Base-by-base conservation (phyloP, 2,113 vertebrate genomes). In the Brevimyrus niger region DNA sequence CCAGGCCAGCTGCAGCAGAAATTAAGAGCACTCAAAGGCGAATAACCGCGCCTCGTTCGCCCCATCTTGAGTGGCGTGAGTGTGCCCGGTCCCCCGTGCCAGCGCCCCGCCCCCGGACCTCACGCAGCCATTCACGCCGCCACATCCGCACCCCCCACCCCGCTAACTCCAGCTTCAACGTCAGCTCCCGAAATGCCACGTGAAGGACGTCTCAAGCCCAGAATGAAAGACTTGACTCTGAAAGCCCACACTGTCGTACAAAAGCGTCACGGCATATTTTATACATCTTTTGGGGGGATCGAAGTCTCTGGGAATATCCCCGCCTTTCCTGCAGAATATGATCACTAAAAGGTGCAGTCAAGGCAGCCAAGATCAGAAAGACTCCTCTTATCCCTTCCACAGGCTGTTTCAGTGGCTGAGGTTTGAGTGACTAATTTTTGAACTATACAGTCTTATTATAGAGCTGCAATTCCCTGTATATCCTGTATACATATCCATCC, bases 1-100 rank as follows among this genome's bases (percentile, higher is more conserved):
- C 73, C 73, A 83, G 48, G 35, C 19, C 88, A 84, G 88, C 88
- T 89, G 76, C 73, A 82, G 31, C 48, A 44, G 11, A 55, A 84
- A 42, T 55, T 51, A 83, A 89, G 50, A 42, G 50, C 76, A 84
- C 88, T 89, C 51, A 58, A 55, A 55, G 48, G 42, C 35, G 10
- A 84, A 46, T 65, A 48, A 35, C 23, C 19, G 7, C 1, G 69
- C 19, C 69, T 35, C 23, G 61, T 76, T 11, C 0, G 17, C 19
- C 48, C 35, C 76, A 13, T 46, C 44, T n/a, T 35, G 19, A 46
- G 42, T 10, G 23, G 69, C 19, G 15, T 47, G 48, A 46, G 27
- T 21, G 31, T n/a, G 3, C 69, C 48, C 48, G 9, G 73, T 35
- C 55, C 84, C 88, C 73, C 44, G 51, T 48, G 31, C 73, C 35